A percentile compares a stretch with the other conserved stretches of the same genome.
These are phyloP conservation scores for Polymixis flavicincta DNA, from an alignment of 2,888 invertebrate genomes.

Conservation along the genomic window DNA sequence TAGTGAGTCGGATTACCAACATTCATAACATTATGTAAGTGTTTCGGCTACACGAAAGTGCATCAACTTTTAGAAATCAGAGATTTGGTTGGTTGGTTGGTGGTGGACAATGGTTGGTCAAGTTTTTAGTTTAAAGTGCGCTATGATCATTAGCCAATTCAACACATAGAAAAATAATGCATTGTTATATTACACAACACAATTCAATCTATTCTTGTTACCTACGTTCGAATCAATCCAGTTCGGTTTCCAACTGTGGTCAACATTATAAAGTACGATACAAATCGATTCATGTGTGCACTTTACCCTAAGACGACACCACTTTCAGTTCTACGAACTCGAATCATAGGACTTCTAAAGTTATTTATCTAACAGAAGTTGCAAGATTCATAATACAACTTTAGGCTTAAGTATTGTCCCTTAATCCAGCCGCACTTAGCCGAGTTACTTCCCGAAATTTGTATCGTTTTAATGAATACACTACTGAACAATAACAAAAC, in stretches of 20 bases:
- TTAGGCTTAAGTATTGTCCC: neutral
- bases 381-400: constrained; percentile 1
- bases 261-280: neutral
- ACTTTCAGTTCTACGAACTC: neutral
- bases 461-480: constrained; percentile 5
- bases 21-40: constrained; percentile 1
- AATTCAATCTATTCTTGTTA: no score
- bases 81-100: no score
- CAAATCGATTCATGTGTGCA: neutral
- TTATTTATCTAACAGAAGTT: constrained; percentile 10
- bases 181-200: neutral
- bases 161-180: neutral
- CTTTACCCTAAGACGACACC: neutral
- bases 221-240: neutral
- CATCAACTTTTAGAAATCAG: neutral
- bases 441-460: neutral
- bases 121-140: neutral
- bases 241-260: neutral
- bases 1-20: neutral
- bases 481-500: constrained; percentile 17
- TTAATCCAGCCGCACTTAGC: neutral
- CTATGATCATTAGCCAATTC: neutral
- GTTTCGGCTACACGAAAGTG: neutral
- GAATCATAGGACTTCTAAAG: constrained; percentile 10
- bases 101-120: neutral